Evolutionary conservation across 1,140 invertebrate species (phyloP).

Genomic region (Acromyrmex charruanus): DNA sequence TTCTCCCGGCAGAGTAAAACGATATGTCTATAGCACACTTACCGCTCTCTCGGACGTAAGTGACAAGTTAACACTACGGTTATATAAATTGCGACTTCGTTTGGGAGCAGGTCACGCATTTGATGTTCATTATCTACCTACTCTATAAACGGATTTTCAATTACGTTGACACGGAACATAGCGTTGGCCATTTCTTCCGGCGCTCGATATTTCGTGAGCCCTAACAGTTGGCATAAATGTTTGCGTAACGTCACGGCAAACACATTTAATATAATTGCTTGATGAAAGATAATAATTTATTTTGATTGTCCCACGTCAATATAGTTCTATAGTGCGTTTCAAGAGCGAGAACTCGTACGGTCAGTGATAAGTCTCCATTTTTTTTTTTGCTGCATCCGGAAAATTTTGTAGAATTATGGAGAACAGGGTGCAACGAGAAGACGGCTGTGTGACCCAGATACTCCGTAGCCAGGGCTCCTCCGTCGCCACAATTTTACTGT

Average conservation of each 20-base stretch:
- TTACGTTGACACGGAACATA: background rate
- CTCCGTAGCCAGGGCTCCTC: constrained; percentile 57
- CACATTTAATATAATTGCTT: background rate
- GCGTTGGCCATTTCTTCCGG: background rate
- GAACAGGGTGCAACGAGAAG: constrained; percentile 42
- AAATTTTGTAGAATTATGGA: constrained; percentile 56
- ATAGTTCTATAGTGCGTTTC: background rate
- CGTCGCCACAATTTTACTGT: constrained; percentile 71
- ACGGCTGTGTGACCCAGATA: constrained; percentile 73
- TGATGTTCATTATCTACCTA: background rate
- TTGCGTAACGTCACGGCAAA: background rate
- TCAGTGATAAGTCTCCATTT: constrained; percentile 11
- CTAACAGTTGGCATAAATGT: background rate
- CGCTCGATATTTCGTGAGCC: background rate
- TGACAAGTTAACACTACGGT: constrained; percentile 22
- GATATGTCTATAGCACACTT: constrained; percentile 21
- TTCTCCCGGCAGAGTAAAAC: constrained; percentile 14
- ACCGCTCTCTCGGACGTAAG: constrained; percentile 2
- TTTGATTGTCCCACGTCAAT: background rate
- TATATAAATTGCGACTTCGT: background rate
- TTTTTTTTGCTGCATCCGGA: constrained; percentile 9
- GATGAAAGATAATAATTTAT: background rate
- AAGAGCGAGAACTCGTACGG: background rate
- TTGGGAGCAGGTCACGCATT: no score
- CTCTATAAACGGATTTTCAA: background rate